Evolutionary conservation across 2,797 vertebrate genomes (phyloP).

Genomic region (Syncerus caffer): DNA sequence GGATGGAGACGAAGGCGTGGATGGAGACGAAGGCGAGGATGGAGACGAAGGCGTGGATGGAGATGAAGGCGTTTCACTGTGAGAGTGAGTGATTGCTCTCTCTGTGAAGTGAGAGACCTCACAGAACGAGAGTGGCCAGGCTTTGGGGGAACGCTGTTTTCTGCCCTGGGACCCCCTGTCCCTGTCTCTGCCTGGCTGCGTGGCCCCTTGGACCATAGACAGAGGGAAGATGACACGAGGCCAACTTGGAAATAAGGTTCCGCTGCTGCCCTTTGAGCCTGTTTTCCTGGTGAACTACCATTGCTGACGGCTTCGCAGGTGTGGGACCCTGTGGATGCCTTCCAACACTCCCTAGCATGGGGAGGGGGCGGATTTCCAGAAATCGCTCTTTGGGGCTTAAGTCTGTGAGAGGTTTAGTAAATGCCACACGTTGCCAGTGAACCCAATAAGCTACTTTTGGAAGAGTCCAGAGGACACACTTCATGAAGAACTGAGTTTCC

Average conservation of each 20-base stretch:
- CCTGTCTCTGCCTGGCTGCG: neutral
- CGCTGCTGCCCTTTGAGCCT: neutral
- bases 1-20: neutral
- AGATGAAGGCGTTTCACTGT: neutral
- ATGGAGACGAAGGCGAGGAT: neutral
- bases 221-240: neutral
- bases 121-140: neutral
- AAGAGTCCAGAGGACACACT: neutral
- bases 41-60: neutral
- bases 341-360: neutral
- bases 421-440: neutral
- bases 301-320: neutral
- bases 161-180: neutral
- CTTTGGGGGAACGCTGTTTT: neutral
- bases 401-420: neutral
- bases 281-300: neutral
- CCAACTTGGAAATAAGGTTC: neutral
- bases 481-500: neutral
- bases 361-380: neutral
- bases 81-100: neutral
- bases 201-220: neutral
- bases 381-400: neutral
- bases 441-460: neutral
- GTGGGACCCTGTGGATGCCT: neutral
- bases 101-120: neutral